Evolutionary conservation across 2,797 vertebrate species (phyloP), one percentile per base, ranked within the genome.

Genomic region (Crenuchus spilurus): DNA sequence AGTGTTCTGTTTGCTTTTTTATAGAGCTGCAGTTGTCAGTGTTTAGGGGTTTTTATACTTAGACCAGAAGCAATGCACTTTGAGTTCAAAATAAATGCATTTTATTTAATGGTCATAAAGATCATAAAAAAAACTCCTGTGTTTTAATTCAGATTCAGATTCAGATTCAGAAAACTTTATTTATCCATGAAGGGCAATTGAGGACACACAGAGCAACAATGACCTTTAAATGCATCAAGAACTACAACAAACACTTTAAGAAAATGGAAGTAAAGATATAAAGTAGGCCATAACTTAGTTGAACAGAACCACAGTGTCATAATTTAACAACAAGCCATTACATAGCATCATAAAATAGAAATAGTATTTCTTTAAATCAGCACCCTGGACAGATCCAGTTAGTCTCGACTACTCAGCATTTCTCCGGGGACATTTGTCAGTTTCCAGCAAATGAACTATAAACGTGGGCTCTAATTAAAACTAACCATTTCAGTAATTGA

Each of bases 321-420:
- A 22, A 46, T 26, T 18, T 46, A 18, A 35, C 16, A 51, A 18
- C n/a, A 26, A 44, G 35, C 33, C 26, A 26, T n/a, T 10, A 30
- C n/a, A 49, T 14, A 62, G 26, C 14, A 28, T 18, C 20, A 58
- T 69, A 57, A 74, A 67, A 66, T 22, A 58, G 18, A 37, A 74
- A 44, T 48, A 61, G 20, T 6, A 41, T 52, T 44, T 68, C 37
- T 54, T 73, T 2, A 42, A 63, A 70, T 89, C 85, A 76, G 86
- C 77, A 91, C 86, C 85, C 86, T 88, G 87, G 89, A 89, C 82
- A 87, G 86, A 60, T 80, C 75, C 84, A 80, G 69, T 75, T 81
- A 69, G 70, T 70, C 31, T 22, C 48, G 62, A n/a, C n/a, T n/a
- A n/a, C 46, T 57, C 52, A 68, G 31, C 68, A 74, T 72, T 55